phyloP scores from a whole-genome alignment of 2,888 invertebrate species.

The Diloba caeruleocephala region DNA sequence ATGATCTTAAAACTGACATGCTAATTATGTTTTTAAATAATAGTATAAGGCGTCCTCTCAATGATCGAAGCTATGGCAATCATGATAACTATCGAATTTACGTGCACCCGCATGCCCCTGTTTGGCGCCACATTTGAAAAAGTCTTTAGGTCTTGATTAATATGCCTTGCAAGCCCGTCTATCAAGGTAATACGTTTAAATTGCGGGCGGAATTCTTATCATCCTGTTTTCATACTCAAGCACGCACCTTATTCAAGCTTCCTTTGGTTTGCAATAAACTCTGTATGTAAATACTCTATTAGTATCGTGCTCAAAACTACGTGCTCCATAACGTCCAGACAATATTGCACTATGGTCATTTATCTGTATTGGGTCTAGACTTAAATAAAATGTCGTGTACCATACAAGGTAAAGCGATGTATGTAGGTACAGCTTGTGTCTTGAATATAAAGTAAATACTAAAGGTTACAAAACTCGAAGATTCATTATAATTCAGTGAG shows the following conservation, averaged over 20 bases:
- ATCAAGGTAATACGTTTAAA: too few species aligned
- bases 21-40: too few species aligned
- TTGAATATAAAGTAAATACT: constrained; percentile 31
- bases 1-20: too few species aligned
- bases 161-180: too few species aligned
- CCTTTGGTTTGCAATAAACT: neutral
- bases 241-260: too few species aligned
- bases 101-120: too few species aligned
- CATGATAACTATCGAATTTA: too few species aligned
- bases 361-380: neutral
- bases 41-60: neutral
- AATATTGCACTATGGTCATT: constrained; percentile 5
- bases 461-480: constrained; percentile 43
- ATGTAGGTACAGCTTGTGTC: constrained; percentile 20
- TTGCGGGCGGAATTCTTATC: too few species aligned
- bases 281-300: neutral
- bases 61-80: too few species aligned
- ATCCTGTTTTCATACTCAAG: too few species aligned
- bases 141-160: too few species aligned
- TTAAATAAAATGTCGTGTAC: constrained; percentile 20
- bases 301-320: neutral
- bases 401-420: constrained; percentile 30
- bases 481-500: constrained; percentile 41
- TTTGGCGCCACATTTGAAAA: too few species aligned
- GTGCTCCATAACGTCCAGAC: neutral